Evolutionary conservation across 2,797 vertebrate species (phyloP), one percentile per base, ranked within the genome.

Genomic region (Ceryle rudis): DNA sequence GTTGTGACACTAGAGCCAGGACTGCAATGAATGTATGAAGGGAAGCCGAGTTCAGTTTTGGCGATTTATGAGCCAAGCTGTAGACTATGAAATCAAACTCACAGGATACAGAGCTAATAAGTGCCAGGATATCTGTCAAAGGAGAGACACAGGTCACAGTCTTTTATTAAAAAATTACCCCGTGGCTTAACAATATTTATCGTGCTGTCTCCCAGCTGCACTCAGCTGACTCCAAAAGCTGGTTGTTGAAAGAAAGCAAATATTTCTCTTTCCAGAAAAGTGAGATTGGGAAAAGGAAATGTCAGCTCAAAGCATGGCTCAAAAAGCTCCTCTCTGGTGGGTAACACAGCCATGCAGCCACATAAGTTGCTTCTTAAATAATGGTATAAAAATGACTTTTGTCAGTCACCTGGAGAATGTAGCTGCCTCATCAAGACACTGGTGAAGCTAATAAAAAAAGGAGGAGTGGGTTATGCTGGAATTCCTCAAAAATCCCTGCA

Each of bases 401-500:
- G 41, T 79, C 51, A n/a, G 66, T 77, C 28, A 19, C 62, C 81
- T 61, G 64, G 81, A 95, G 78, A 67, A 57, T 64, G 31, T 29
- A 64, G 33, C 54, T 39, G 15, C 35, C 11, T 81, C 64, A 28
- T 55, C 69, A 73, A 75, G 44, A 52, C 51, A 37, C 29, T n/a
- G 31, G 73, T 80, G 31, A 31, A 54, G 35, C 75, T 91, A 91
- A 72, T 80, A 93, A 74, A 84, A 84, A 78, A 66, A 31, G 39
- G 55, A 77, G 83, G 46, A 78, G 81, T 65, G 52, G 22, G 54
- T 51, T 61, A 51, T 64, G 37, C 37, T 75, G 55, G 81, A 94
- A 89, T 92, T 87, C 71, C 65, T 95, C 41, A 77, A 65, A 78
- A 85, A 89, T 83, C 75, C 67, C 65, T 83, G 61, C 49, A 93